These are phyloP conservation scores for Megamerina dolium DNA, from an alignment of 2,888 invertebrate genomes.

Conservation along the genomic window DNA sequence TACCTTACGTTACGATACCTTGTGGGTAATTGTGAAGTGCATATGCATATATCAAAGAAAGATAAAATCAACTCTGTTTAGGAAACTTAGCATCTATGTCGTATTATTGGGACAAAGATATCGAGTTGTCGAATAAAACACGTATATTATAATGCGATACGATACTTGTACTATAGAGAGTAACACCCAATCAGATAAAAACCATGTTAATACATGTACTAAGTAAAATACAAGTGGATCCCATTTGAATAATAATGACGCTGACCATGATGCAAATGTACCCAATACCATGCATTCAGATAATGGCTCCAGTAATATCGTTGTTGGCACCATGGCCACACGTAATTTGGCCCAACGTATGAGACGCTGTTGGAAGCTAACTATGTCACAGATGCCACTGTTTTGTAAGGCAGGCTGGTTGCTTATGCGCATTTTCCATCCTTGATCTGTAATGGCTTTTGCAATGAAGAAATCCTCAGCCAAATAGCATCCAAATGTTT, in stretches of 20 bases:
- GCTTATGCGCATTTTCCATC: constrained; percentile 86
- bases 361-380: constrained; percentile 76
- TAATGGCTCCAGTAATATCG: constrained; percentile 86
- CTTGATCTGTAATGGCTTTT: constrained; percentile 76
- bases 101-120: too few species aligned
- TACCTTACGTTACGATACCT: too few species aligned
- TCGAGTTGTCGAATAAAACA: too few species aligned
- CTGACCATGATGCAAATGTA: constrained; percentile 85
- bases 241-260: constrained; percentile 73
- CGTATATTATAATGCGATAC: too few species aligned
- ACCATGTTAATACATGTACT: constrained; percentile 90
- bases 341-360: constrained; percentile 92
- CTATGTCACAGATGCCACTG: constrained; percentile 79
- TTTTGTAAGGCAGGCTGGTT: constrained; percentile 96
- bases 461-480: constrained; percentile 99
- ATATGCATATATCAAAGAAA: too few species aligned
- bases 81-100: too few species aligned
- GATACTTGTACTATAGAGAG: constrained; percentile 77
- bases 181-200: constrained; percentile 91
- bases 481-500: constrained; percentile 85
- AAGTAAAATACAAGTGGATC: constrained; percentile 88
- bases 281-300: constrained; percentile 93
- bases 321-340: constrained; percentile 90
- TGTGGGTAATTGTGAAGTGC: too few species aligned
- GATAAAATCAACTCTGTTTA: too few species aligned